A percentile compares a stretch with the other conserved stretches of the same genome.
These are phyloP conservation scores for Drosophila arizonae DNA, from an alignment of 1,140 invertebrate genomes.

Conservation along the genomic window DNA sequence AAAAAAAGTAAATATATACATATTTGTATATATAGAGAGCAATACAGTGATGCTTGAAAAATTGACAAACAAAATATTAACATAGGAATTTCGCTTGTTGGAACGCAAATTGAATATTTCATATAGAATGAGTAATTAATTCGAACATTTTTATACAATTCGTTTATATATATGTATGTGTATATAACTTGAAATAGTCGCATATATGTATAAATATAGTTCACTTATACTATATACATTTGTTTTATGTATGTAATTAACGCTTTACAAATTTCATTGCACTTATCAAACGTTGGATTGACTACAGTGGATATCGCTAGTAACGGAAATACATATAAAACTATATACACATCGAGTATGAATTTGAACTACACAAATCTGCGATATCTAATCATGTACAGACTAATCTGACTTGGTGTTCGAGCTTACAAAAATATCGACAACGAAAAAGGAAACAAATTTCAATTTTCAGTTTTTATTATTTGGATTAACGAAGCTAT, in stretches of 20 bases:
- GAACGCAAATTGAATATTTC: constrained; percentile 21
- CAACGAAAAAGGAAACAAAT: too few relatives aligned
- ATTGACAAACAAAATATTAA: constrained; percentile 12
- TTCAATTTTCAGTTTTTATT: too few relatives aligned
- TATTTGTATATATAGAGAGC: constrained; percentile 1
- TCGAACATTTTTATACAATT: constrained; percentile 41
- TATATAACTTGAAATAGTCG: constrained; percentile 29
- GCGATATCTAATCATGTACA: neutral
- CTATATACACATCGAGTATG: constrained; percentile 17
- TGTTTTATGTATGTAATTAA: constrained; percentile 53
- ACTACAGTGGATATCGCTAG: constrained; percentile 45
- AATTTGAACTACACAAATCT: neutral
- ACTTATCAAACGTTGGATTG: constrained; percentile 29
- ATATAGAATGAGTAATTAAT: constrained; percentile 34
- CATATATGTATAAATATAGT: constrained; percentile 25
- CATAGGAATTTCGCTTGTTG: constrained; percentile 6
- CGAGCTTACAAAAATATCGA: too few relatives aligned
- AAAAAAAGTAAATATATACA: neutral
- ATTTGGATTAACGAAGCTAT: too few relatives aligned
- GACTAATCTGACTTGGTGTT: neutral
- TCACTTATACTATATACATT: constrained; percentile 24
- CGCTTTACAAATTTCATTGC: constrained; percentile 49
- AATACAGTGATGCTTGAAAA: constrained; percentile 23
- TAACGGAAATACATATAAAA: constrained; percentile 17
- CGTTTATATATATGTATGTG: constrained; percentile 11